A percentile compares a stretch with the other conserved stretches of the same genome.
Evolutionary conservation across 1,140 invertebrate genomes (phyloP).

Genomic region (Bombus consobrinus): DNA sequence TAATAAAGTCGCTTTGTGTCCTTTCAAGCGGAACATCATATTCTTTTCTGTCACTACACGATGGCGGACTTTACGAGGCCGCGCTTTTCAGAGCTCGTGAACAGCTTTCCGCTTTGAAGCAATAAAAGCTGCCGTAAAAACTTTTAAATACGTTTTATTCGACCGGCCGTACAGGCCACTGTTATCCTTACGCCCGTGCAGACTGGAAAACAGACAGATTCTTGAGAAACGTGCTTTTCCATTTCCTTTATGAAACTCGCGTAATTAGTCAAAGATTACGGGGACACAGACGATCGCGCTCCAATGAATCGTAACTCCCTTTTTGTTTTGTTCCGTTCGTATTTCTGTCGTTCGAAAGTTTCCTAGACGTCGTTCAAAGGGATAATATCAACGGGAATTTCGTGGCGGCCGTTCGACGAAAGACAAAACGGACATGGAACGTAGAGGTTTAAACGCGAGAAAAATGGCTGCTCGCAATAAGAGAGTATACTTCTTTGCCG

Average conservation of each 20-base stretch:
- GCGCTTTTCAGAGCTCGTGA: background rate
- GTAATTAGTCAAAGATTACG: conserved; percentile 9
- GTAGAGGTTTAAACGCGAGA: background rate
- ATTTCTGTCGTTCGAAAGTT: background rate
- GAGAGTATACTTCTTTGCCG: background rate
- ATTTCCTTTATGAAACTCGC: background rate
- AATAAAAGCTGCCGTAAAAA: conserved; percentile 11
- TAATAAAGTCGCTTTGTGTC: background rate
- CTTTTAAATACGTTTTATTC: conserved; percentile 29
- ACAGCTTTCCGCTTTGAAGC: background rate
- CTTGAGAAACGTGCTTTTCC: background rate
- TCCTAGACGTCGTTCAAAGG: background rate
- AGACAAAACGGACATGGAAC: background rate
- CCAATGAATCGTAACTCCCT: background rate
- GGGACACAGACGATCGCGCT: background rate
- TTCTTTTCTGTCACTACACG: background rate
- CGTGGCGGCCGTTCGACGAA: background rate
- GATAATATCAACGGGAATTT: background rate
- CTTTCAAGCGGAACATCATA: background rate
- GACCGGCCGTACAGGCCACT: background rate
- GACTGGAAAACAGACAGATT: background rate
- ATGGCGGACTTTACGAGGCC: background rate
- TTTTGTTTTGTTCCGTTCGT: background rate
- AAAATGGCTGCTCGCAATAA: background rate
- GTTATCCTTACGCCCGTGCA: background rate